A percentile compares a stretch with the other conserved stretches of the same genome.
Evolutionary conservation across 2,888 invertebrate genomes (phyloP).

Genomic region (Acholoe squamosa): DNA sequence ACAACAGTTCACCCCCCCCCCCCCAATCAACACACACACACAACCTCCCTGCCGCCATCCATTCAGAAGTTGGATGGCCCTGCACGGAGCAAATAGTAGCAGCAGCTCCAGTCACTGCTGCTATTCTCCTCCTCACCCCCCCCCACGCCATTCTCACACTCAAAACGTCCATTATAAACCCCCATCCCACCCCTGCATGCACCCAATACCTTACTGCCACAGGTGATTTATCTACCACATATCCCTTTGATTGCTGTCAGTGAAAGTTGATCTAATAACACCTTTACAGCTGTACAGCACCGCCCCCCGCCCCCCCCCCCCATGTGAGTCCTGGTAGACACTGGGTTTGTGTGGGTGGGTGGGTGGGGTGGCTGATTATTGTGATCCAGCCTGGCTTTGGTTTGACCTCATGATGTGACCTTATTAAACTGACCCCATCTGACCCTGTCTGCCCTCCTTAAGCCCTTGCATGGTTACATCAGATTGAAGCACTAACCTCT

Average conservation of each 20-base stretch:
- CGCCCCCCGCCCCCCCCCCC: too few species aligned
- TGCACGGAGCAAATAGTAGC: neutral
- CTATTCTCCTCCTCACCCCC: neutral
- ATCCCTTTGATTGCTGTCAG: neutral
- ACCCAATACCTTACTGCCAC: too few species aligned
- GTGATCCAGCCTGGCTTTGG: neutral
- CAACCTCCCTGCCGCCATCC: neutral
- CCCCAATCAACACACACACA: neutral
- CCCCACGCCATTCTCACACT: neutral
- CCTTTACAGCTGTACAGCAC: neutral
- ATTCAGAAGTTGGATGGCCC: neutral
- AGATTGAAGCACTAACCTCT: neutral
- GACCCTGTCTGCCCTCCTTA: neutral
- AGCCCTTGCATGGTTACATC: neutral
- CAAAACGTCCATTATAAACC: too few species aligned
- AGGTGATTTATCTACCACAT: neutral
- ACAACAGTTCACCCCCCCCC: slow-evolving; percentile 22
- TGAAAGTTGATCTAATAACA: slow-evolving; percentile 19
- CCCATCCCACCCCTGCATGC: too few species aligned
- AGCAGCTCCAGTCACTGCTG: neutral
- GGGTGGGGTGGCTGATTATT: neutral
- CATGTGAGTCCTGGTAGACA: too few species aligned
- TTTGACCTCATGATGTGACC: slow-evolving; percentile 17
- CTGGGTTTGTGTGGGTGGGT: too few species aligned
- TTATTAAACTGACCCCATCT: neutral